Evolutionary conservation across 53 echinoderm and acorn worm species (phyloP).

Genomic region (Astropecten irregularis): DNA sequence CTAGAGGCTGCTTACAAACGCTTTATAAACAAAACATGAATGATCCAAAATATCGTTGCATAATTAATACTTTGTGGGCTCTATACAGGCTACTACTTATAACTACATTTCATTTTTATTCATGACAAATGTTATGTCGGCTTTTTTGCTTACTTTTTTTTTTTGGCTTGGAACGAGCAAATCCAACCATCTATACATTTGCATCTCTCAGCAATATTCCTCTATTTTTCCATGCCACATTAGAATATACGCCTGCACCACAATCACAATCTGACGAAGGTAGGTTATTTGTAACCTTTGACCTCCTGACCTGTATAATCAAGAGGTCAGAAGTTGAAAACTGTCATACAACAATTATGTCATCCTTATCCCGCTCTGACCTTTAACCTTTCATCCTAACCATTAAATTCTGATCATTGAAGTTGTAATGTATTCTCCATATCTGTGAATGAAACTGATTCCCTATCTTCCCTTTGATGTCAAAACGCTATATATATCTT

Average conservation of each 20-base stretch:
- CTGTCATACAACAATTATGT: neutral
- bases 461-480: neutral
- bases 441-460: too few species aligned
- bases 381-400: conserved; percentile 19
- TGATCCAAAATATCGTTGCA: too few species aligned
- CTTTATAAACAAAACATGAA: too few species aligned
- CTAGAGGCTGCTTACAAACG: too few species aligned
- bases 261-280: conserved; percentile 56
- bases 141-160: too few species aligned
- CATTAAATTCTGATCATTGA: neutral
- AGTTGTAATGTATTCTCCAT: neutral
- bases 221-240: conserved; percentile 60
- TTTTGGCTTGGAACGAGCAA: conserved; percentile 10
- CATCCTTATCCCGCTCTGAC: conserved; percentile 9
- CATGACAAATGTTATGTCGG: too few species aligned
- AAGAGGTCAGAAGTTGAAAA: neutral
- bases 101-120: too few species aligned
- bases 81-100: too few species aligned
- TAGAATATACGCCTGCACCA: conserved; percentile 58
- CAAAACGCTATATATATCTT: neutral
- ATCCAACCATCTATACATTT: neutral
- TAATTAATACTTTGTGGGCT: too few species aligned
- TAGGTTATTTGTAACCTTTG: conserved; percentile 42
- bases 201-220: conserved; percentile 45
- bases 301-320: neutral